Evolutionary conservation across 2,797 vertebrate genomes (phyloP), one percentile per base, ranked within the genome.

Genomic region (Epinephelus malabaricus): DNA sequence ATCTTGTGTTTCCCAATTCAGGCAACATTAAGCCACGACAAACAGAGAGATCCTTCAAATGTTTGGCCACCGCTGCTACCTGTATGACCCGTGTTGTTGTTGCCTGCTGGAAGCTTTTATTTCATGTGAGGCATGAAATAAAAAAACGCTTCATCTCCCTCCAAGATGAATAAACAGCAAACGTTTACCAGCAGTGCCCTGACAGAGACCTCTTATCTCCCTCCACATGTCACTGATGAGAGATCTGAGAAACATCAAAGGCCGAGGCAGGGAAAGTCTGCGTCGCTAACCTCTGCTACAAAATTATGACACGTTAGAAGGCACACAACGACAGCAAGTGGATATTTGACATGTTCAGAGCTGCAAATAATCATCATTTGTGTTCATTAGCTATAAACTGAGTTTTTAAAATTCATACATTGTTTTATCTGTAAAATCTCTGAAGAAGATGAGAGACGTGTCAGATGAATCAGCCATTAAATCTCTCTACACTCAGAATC

Each of bases 161-260:
- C 84, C 81, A 86, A 64, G 49, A 75, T 27, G 66, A 62, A 89
- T 75, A 90, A 89, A 86, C 69, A 68, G 78, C 73, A 25, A 68
- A 76, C 47, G 49, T 75, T 88, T 76, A 82, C 83, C 86, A 83
- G 89, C 85, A 89, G 12, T n/a, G 79, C 80, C 86, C 80, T 25
- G 84, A 88, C 63, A 58, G 40, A 60, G 23, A 62, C 25, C 47
- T 50, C 78, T 83, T 82, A 88, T 90, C 92, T 82, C 40, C 18
- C 61, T 66, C 65, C 17, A 56, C 76, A 70, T 84, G 87, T 78
- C 75, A 79, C 86, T 72, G 79, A 89, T 75, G 68, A 81, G 65
- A 85, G 82, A 85, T 83, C 38, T 15, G 17, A 62, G 51, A 27
- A 21, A 23, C 63, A 87, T 89, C 84, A 90, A 90, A 88, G 86